Conservation (phyloP, 2,797 vertebrate species). For the Gymnoscopelus braueri region DNA sequence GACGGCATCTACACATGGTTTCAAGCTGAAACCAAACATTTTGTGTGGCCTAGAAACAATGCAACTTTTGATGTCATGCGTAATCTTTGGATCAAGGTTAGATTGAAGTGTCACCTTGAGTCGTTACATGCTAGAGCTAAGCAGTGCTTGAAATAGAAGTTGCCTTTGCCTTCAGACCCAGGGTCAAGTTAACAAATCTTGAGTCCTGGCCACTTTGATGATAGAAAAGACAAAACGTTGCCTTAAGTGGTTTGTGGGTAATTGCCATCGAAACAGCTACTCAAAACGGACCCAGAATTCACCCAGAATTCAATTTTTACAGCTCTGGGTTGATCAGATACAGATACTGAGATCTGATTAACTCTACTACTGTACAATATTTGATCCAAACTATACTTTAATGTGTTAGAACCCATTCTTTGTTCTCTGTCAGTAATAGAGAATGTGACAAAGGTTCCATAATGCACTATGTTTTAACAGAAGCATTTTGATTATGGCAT, state of each 20-base stretch:
- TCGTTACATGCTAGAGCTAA: conserved; percentile 36
- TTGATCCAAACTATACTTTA: conserved; percentile 32
- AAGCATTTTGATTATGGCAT: conserved; percentile 8
- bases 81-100: conserved; percentile 15
- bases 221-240: conserved; percentile 52
- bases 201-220: conserved; percentile 38
- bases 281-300: conserved; percentile 33
- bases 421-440: background rate
- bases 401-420: background rate
- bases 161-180: conserved; percentile 48
- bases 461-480: background rate
- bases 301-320: conserved; percentile 53
- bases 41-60: conserved; percentile 22
- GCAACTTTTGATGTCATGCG: conserved; percentile 36
- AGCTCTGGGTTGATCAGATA: conserved; percentile 40
- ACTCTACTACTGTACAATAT: conserved; percentile 24
- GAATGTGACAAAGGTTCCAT: conserved; percentile 1
- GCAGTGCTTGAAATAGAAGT: conserved; percentile 54
- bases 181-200: conserved; percentile 41
- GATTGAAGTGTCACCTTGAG: conserved; percentile 34
- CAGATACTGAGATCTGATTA: conserved; percentile 13
- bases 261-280: conserved; percentile 43
- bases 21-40: conserved; percentile 18
- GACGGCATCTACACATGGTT: conserved; percentile 17
- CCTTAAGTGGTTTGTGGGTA: conserved; percentile 62